Percentiles rank a stretch among this genome's conserved stretches.
phyloP scores from a whole-genome alignment of 2,888 invertebrate genomes.

The Caenorhabditis parvicauda region DNA sequence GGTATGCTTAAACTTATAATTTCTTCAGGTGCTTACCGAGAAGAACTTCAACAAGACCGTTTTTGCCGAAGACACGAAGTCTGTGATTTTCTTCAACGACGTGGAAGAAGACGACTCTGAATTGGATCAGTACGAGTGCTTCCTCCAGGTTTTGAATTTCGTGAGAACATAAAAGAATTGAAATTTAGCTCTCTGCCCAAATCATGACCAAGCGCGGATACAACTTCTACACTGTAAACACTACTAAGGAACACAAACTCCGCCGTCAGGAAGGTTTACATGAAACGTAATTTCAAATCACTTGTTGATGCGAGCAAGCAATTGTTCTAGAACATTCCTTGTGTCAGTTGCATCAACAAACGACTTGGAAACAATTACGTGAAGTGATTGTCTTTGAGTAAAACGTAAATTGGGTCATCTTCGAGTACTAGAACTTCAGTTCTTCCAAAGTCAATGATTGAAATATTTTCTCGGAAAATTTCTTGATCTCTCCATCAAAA shows the following conservation, averaged over 20 bases:
- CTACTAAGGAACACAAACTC: constrained; percentile 58
- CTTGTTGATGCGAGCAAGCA: not conserved
- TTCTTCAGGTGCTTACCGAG: constrained; percentile 51
- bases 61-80: constrained; percentile 62
- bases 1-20: constrained; percentile 3
- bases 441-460: too few relatives aligned
- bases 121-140: constrained; percentile 62
- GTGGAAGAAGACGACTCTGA: constrained; percentile 62
- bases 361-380: not conserved
- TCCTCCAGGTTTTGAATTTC: constrained; percentile 53
- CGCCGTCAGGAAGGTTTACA: constrained; percentile 62
- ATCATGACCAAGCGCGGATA: constrained; percentile 63
- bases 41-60: constrained; percentile 63
- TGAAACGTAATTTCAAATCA: not conserved
- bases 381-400: not conserved
- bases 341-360: constrained; percentile 1
- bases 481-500: too few relatives aligned
- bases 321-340: not conserved
- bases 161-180: not conserved
- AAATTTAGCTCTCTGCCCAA: constrained; percentile 60
- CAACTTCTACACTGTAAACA: constrained; percentile 63
- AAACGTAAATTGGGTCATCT: too few relatives aligned
- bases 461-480: too few relatives aligned
- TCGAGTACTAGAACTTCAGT: too few relatives aligned
- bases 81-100: constrained; percentile 62